Percentiles rank a stretch among this genome's conserved stretches.
Conservation (phyloP, 2,113 vertebrate species). For the Nipponia nippon region DNA sequence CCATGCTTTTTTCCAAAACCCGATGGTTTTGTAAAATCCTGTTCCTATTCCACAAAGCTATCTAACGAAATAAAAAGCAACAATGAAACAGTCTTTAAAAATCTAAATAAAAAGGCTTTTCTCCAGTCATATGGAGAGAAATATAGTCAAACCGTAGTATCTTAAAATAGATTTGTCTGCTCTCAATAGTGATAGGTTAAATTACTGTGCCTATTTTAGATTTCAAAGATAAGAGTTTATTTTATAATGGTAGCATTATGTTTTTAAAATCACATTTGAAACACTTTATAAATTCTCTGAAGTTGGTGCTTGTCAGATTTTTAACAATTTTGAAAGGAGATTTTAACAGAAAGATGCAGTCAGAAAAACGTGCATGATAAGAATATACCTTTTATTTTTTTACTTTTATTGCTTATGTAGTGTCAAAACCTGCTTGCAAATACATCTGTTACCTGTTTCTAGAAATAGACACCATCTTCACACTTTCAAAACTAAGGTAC, state of each 20-base stretch:
- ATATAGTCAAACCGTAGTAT: neutral
- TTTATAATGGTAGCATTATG: neutral
- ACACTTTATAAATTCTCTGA: neutral
- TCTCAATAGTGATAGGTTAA: slow-evolving; percentile 13
- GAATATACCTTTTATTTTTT: neutral
- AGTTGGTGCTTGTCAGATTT: neutral
- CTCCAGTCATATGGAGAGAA: neutral
- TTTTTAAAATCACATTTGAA: slow-evolving; percentile 17
- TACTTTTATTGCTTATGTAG: neutral
- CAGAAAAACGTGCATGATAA: neutral
- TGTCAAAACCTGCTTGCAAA: slow-evolving; percentile 8
- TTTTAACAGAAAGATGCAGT: neutral
- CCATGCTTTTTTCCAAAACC: neutral
- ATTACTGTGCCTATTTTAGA: slow-evolving; percentile 10
- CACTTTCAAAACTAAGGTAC: neutral
- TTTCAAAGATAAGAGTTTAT: neutral
- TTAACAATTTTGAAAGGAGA: neutral
- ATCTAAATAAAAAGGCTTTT: neutral
- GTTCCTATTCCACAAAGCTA: neutral
- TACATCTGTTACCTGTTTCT: neutral
- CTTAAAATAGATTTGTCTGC: slow-evolving; percentile 36
- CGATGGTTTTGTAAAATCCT: neutral
- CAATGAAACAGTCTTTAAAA: neutral
- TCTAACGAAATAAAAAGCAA: slow-evolving; percentile 1
- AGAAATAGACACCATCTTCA: neutral